Evolutionary conservation across 2,797 vertebrate genomes (phyloP).

Genomic region (Amniataba percoides): DNA sequence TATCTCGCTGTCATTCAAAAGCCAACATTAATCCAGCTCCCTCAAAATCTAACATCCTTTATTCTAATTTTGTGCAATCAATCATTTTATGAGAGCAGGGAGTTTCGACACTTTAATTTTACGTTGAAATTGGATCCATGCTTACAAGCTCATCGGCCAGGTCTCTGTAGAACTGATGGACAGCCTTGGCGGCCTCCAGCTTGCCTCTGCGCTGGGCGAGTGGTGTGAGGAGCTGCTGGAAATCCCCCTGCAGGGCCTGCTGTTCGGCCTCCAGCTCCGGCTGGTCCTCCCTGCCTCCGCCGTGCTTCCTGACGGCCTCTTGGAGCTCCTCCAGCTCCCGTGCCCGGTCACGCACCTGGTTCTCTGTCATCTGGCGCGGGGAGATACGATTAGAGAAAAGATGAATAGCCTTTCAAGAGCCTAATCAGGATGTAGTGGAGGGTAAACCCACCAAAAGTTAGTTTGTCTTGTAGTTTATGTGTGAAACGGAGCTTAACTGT

Average conservation of each 20-base stretch:
- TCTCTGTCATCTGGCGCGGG: constrained; percentile 89
- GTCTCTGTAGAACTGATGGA: constrained; percentile 93
- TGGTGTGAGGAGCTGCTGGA: constrained; percentile 90
- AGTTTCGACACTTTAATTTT: constrained; percentile 15
- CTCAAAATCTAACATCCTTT: constrained; percentile 19
- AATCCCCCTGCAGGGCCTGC: constrained; percentile 86
- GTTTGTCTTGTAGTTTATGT: constrained; percentile 9
- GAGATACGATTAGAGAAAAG: constrained; percentile 36
- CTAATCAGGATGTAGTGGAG: constrained; percentile 51
- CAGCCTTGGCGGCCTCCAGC: constrained; percentile 88
- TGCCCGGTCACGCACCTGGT: constrained; percentile 90
- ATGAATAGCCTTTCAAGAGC: constrained; percentile 54
- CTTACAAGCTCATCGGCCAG: constrained; percentile 94
- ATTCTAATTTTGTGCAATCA: constrained; percentile 22
- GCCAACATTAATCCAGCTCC: constrained; percentile 22
- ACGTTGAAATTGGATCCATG: constrained; percentile 20
- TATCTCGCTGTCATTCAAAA: constrained; percentile 35
- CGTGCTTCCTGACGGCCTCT: constrained; percentile 82
- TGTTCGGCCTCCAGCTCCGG: constrained; percentile 85
- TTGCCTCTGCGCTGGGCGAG: constrained; percentile 89
- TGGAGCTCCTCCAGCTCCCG: constrained; percentile 92
- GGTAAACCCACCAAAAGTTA: constrained; percentile 21
- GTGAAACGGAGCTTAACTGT: constrained; percentile 13
- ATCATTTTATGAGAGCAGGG: constrained; percentile 28
- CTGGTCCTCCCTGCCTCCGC: constrained; percentile 76